Base-by-base conservation (phyloP, 2,797 vertebrate species). In the Galaxias olidus region DNA sequence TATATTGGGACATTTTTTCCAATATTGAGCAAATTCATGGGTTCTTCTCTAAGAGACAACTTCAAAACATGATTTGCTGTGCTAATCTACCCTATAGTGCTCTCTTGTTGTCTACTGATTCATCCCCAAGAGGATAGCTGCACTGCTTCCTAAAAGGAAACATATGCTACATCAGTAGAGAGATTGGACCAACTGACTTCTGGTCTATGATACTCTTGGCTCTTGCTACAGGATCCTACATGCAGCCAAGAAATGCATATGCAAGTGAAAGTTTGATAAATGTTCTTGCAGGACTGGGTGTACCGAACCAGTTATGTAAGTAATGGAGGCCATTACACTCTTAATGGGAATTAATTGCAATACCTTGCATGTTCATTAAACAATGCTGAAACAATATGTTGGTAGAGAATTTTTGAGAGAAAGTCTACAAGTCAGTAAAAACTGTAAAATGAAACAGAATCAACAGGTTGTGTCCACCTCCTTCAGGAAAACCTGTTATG, bases 221-320 rank as follows among this genome's bases (percentile, higher is more conserved):
- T 30, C 30, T 30, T 30, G 30, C 30, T 30, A 30, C 30, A 6
- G 30, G 30, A 30, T 30, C 30, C 30, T 30, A 30, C 30, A 30
- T 30, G 30, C 30, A 30, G 30, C 30, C 30, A 30, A 30, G 30
- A 30, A 55, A 78, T 63, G 53, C 66, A 70, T 41, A 55, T 63
- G 55, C 5, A 71, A 69, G 73, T 63, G 55, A 65, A 61, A 54
- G 59, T 63, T 17, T 64, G 54, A 75, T 66, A 58, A 69, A 75
- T 71, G 68, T 80, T 67, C 66, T 50, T 48, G 70, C 68, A 69
- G 75, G 63, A 60, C 54, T 0, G 9, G 46, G 40, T 44, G 44
- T 66, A 61, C 76, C 61, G 71, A 74, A 60, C 56, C 67, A 63
- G 20, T 58, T 66, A 64, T 46, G 71, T 49, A 72, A 57, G 61